A percentile compares a stretch with the other conserved stretches of the same genome.
Evolutionary conservation across 2,797 vertebrate genomes (phyloP).

Genomic region (Xenentodon cancila): DNA sequence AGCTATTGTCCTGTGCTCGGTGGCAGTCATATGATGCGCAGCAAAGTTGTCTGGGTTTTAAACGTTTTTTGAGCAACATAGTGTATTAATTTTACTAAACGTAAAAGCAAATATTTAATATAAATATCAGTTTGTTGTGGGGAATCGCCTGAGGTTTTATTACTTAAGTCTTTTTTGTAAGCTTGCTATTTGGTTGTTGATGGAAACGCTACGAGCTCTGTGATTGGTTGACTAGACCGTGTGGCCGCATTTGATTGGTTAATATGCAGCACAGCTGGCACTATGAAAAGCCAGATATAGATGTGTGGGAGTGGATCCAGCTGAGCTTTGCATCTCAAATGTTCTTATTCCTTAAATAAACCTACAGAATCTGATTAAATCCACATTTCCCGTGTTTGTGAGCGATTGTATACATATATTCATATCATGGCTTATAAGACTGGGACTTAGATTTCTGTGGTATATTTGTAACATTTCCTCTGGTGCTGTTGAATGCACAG

Average conservation of each 20-base stretch:
- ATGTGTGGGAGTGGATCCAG: constrained; percentile 20
- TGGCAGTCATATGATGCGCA: neutral
- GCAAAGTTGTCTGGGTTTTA: rapidly evolving
- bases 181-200: constrained; percentile 61
- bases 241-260: constrained; percentile 85
- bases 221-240: constrained; percentile 79
- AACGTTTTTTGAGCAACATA: neutral
- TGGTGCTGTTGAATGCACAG: neutral
- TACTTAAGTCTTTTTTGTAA: constrained; percentile 35
- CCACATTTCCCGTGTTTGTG: neutral
- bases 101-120: rapidly evolving
- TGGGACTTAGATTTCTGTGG: neutral
- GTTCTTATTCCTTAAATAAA: constrained; percentile 6
- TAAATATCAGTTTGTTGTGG: neutral
- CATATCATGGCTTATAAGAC: neutral
- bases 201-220: constrained; percentile 47
- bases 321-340: neutral
- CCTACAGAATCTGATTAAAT: neutral
- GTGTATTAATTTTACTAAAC: neutral
- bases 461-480: no score
- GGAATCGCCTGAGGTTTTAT: constrained; percentile 15
- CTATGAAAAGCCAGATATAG: constrained; percentile 58
- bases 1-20: neutral
- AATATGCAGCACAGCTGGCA: neutral
- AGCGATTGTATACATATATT: neutral